Evolutionary conservation across 2,888 invertebrate genomes (phyloP).

Genomic region (Sesamia inferens): DNA sequence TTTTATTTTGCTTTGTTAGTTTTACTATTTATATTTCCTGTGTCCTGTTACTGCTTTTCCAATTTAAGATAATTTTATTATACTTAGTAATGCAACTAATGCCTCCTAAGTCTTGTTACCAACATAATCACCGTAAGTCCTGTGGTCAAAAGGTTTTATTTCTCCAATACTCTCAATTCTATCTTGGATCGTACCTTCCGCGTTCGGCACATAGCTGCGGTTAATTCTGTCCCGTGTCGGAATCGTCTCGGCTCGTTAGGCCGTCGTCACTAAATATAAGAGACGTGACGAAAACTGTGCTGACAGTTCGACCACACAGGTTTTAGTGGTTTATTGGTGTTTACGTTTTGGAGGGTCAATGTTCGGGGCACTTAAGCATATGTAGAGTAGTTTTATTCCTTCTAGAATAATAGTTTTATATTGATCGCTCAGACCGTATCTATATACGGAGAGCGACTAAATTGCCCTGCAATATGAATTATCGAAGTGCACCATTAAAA

Average conservation of each 20-base stretch:
- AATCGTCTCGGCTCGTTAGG: slow-evolving; percentile 45
- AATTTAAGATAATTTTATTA: not conserved
- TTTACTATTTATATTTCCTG: not conserved
- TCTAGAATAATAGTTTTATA: not conserved
- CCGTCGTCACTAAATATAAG: slow-evolving; percentile 47
- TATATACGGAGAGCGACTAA: too few relatives aligned
- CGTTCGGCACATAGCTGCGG: slow-evolving; percentile 51
- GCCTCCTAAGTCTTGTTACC: not conserved
- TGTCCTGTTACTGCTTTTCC: not conserved
- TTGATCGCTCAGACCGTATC: not conserved
- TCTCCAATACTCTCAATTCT: slow-evolving; percentile 42
- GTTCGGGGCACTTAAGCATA: not conserved
- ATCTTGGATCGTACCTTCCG: slow-evolving; percentile 53
- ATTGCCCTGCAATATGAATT: not conserved
- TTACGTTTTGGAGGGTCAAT: slow-evolving; percentile 34
- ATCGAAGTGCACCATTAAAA: not conserved
- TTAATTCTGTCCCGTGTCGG: slow-evolving; percentile 52
- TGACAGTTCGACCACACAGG: slow-evolving; percentile 60
- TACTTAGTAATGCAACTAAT: not conserved
- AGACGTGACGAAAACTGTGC: slow-evolving; percentile 51
- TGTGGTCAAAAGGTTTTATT: slow-evolving; percentile 35
- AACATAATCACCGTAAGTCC: not conserved
- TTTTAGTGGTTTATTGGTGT: slow-evolving; percentile 40
- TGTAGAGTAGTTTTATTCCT: not conserved
- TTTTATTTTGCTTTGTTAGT: not conserved